Evolutionary conservation across 2,888 invertebrate species (phyloP), one percentile per base, ranked within the genome.

Genomic region (Tromatobia lineatoria): DNA sequence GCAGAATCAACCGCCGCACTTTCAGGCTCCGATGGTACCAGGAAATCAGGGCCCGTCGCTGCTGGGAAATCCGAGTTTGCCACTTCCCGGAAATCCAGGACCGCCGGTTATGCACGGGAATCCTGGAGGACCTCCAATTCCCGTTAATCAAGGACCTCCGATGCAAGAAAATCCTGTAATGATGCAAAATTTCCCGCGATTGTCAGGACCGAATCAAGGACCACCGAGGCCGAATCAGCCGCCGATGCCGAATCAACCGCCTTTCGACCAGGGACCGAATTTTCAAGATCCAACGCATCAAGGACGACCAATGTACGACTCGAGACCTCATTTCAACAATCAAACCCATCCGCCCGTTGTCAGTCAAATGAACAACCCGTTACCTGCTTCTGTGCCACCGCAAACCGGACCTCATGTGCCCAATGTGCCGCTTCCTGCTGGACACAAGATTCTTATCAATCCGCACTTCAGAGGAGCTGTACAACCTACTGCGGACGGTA

Each of bases 381-480:
- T 13, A 20, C 52, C 75, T 7, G 74, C 83, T 71, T 10, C 87
- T 25, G 54, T 59, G 1, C 80, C 75, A 0, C 73, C 87, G 81
- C 89, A 87, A 47, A 64, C 87, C 11, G 69, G 84, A 57, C 83
- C 89, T 4, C 89, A 89, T 80, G 86, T 91, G 64, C 85, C 92
- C 29, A 91, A 86, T 80, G 87, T 90, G 83, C 90, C 91, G 78
- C 88, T 93, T 85, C 89, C 92, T 80, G 88, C 91, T 52, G 95
- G 95, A 0, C 96, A 95, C 93, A 96, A 95, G 91, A 96, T 95
- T 91, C 94, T 95, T 89, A 96, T 96, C 90, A 96, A 95, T 94
- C 97, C 96, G 8, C 96, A 96, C 90, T 96, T 95, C 89, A 95
- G 95, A 92, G 96, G 95, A 18, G 95, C 94, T 69, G 95, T 95